Evolutionary conservation across 1,140 invertebrate genomes (phyloP).

Genomic region (Eubasilissa regina): DNA sequence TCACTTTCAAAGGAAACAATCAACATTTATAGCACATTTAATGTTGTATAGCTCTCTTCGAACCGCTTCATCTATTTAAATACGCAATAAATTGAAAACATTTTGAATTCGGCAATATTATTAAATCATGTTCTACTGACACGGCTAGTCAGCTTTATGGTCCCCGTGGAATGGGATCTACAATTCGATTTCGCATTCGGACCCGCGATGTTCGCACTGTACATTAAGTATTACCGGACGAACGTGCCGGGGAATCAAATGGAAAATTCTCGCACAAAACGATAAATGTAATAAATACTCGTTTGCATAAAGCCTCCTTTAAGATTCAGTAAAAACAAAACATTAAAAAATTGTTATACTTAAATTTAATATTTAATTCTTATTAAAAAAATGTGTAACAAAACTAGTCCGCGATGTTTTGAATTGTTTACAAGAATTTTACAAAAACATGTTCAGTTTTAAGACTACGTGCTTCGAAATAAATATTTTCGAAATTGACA

Average conservation of each 20-base stretch:
- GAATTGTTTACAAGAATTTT: too few relatives aligned
- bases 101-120: not conserved
- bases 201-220: not conserved
- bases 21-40: too few relatives aligned
- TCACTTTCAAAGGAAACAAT: too few relatives aligned
- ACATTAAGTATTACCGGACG: not conserved
- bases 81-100: conserved; percentile 27
- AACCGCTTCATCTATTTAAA: not conserved
- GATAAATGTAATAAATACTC: not conserved
- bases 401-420: too few relatives aligned
- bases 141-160: conserved; percentile 8
- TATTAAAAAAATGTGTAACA: too few relatives aligned
- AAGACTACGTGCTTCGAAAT: too few relatives aligned
- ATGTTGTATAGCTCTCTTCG: too few relatives aligned
- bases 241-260: conserved; percentile 4
- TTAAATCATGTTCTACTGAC: not conserved
- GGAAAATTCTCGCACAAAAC: not conserved
- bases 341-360: too few relatives aligned
- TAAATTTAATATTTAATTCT: too few relatives aligned
- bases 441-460: too few relatives aligned
- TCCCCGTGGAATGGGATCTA: not conserved
- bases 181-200: conserved; percentile 4
- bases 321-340: not conserved
- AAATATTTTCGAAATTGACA: too few relatives aligned
- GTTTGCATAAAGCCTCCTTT: not conserved